phyloP scores from a whole-genome alignment of 1,140 invertebrate genomes.

The Drosophila quadrilineata region DNA sequence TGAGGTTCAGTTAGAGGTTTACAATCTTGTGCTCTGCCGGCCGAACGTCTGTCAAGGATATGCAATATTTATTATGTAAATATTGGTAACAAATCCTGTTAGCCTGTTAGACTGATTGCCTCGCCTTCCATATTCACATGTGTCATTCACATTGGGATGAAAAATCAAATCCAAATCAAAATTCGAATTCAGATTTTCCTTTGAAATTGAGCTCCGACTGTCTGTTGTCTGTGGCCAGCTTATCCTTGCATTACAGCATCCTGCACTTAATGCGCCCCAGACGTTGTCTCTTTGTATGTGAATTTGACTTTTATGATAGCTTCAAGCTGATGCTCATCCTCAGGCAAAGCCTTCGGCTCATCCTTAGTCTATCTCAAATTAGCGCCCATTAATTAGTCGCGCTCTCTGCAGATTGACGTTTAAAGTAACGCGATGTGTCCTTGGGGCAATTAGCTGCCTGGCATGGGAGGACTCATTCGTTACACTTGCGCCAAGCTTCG shows the following conservation, averaged over 20 bases:
- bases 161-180: too few relatives aligned
- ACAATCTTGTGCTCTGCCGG: too few relatives aligned
- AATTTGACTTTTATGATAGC: slow-evolving; percentile 55
- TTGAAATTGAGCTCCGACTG: slow-evolving; percentile 34
- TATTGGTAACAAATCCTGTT: slow-evolving; percentile 68
- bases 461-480: not conserved
- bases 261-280: slow-evolving; percentile 50
- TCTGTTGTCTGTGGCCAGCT: slow-evolving; percentile 1
- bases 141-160: too few relatives aligned
- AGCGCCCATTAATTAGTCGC: slow-evolving; percentile 70
- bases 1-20: too few relatives aligned
- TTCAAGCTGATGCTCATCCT: slow-evolving; percentile 4
- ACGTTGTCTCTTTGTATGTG: too few relatives aligned
- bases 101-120: slow-evolving; percentile 46
- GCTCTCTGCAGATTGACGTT: slow-evolving; percentile 70
- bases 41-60: slow-evolving; percentile 40
- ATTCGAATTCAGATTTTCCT: slow-evolving; percentile 24
- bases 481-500: slow-evolving; percentile 27
- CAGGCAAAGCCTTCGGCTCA: not conserved
- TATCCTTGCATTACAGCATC: slow-evolving; percentile 30
- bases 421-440: slow-evolving; percentile 45
- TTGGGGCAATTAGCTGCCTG: slow-evolving; percentile 30
- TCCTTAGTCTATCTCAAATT: slow-evolving; percentile 59
- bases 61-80: slow-evolving; percentile 76
- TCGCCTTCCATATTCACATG: too few relatives aligned